Evolutionary conservation across 2,888 invertebrate species (phyloP).

Genomic region (Neuroscelio doddi): DNA sequence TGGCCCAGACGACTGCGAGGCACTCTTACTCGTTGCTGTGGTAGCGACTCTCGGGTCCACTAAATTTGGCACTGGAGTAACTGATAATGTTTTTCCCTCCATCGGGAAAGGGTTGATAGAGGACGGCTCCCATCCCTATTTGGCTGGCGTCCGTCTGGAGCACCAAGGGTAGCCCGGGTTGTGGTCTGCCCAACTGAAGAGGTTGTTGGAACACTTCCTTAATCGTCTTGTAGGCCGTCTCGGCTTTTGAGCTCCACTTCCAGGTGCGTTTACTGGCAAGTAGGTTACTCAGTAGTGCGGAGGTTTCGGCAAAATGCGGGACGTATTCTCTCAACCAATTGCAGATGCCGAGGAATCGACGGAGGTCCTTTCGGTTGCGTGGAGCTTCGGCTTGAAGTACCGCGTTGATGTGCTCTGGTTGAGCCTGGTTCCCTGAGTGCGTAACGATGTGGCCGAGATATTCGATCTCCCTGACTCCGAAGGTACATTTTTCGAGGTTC

Average conservation of each 20-base stretch:
- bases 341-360: slow-evolving; percentile 23
- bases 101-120: background rate
- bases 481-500: slow-evolving; percentile 33
- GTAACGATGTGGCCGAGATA: too few species aligned
- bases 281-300: slow-evolving; percentile 16
- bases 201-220: slow-evolving; percentile 12
- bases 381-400: slow-evolving; percentile 11
- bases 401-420: slow-evolving; percentile 6
- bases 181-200: slow-evolving; percentile 7
- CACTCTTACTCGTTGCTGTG: too few species aligned
- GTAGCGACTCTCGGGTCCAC: slow-evolving; percentile 17
- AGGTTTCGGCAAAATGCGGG: background rate
- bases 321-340: slow-evolving; percentile 35
- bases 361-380: slow-evolving; percentile 11
- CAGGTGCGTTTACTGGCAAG: background rate
- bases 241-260: slow-evolving; percentile 9
- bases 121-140: slow-evolving; percentile 6
- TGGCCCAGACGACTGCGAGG: too few species aligned
- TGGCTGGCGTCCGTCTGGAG: slow-evolving; percentile 22
- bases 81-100: slow-evolving; percentile 13
- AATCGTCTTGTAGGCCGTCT: slow-evolving; percentile 3
- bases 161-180: background rate
- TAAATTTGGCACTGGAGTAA: slow-evolving; percentile 21
- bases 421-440: background rate
- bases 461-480: slow-evolving; percentile 52